These are phyloP conservation scores for Chloromyia formosa DNA, from an alignment of 2,888 invertebrate genomes.

Conservation along the genomic window DNA sequence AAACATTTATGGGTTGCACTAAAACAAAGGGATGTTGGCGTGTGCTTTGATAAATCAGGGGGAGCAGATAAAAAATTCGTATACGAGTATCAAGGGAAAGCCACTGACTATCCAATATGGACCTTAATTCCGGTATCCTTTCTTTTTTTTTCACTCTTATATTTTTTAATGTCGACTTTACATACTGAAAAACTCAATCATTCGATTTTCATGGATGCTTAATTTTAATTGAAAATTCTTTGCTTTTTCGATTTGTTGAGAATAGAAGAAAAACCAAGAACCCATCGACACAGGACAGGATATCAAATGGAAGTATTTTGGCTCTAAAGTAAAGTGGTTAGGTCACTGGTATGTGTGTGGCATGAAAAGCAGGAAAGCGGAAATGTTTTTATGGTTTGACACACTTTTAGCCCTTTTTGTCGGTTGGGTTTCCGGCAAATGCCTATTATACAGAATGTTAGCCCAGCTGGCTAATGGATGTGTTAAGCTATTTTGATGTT, in stretches of 20 bases:
- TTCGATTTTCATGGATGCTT: slow-evolving; percentile 43
- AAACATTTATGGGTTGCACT: slow-evolving; percentile 22
- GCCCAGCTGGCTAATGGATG: too few species aligned
- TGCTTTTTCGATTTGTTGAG: slow-evolving; percentile 34
- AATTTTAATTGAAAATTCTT: slow-evolving; percentile 42
- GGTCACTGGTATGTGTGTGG: background rate
- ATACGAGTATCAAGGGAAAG: background rate
- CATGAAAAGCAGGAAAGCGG: background rate
- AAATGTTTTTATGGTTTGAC: slow-evolving; percentile 33
- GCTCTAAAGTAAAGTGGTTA: background rate
- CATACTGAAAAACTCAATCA: slow-evolving; percentile 35
- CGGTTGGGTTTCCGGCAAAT: background rate
- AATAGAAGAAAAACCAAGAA: background rate
- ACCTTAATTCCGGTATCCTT: too few species aligned
- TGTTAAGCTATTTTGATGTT: too few species aligned
- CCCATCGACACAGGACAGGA: background rate
- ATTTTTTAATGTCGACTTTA: slow-evolving; percentile 38
- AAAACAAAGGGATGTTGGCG: slow-evolving; percentile 12
- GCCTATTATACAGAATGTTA: too few species aligned
- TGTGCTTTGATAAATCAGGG: background rate
- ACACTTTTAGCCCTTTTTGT: slow-evolving; percentile 16
- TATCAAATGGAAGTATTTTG: background rate
- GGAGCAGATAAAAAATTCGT: background rate
- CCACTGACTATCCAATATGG: too few species aligned
- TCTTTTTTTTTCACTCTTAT: background rate